Conservation (phyloP, 92 coral and sea anemone species). For the Epizoanthus fatuus region DNA sequence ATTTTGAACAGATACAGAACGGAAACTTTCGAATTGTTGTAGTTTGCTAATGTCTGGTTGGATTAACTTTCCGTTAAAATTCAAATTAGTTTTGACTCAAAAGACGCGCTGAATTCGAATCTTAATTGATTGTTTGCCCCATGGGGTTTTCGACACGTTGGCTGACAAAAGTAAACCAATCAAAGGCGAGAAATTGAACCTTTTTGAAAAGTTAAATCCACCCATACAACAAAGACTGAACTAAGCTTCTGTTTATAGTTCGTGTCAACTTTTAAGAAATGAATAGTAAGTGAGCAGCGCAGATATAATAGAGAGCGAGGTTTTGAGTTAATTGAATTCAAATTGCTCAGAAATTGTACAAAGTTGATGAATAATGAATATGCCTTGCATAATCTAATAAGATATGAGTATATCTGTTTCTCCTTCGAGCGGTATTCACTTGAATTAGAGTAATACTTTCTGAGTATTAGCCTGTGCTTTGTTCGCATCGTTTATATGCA, state of each 20-base stretch:
- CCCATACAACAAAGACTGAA: not conserved
- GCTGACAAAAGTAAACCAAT: slow-evolving; percentile 30
- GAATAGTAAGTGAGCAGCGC: not conserved
- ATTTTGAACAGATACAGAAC: not conserved
- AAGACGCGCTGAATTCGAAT: slow-evolving; percentile 47
- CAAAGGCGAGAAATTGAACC: not conserved
- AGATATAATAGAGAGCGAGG: not conserved
- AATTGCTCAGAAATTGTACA: not conserved
- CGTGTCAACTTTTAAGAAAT: not conserved
- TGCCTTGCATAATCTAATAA: no score
- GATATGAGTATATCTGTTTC: not conserved
- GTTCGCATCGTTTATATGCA: not conserved
- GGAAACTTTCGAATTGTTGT: not conserved
- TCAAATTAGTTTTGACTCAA: slow-evolving; percentile 17
- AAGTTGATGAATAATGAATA: not conserved
- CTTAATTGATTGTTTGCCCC: slow-evolving; percentile 27
- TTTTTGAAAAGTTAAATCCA: slow-evolving; percentile 13
- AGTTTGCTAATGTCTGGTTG: not conserved
- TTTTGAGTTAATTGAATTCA: not conserved
- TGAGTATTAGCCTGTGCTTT: no score
- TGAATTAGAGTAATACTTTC: not conserved
- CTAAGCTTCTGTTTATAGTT: not conserved
- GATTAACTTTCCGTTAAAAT: slow-evolving; percentile 35
- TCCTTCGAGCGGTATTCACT: not conserved
- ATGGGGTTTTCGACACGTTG: slow-evolving; percentile 19